A percentile compares a stretch with the other conserved stretches of the same genome.
Conservation (phyloP, 2,113 vertebrate genomes). For the Laticauda laticaudata region DNA sequence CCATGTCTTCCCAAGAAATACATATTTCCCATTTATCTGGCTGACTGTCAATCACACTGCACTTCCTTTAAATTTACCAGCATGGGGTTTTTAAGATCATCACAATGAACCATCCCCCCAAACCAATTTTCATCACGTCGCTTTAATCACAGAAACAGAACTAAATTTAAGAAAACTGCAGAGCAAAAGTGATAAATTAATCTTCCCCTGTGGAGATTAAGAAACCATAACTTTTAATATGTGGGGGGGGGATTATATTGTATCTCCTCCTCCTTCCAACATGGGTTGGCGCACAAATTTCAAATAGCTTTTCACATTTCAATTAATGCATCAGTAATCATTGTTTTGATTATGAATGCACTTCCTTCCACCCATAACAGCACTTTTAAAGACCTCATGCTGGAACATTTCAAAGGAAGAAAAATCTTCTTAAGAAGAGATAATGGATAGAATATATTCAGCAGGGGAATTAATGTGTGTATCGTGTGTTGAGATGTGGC, state of each 20-base stretch:
- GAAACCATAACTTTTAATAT: slow-evolving; percentile 62
- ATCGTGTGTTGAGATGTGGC: background rate
- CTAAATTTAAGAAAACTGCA: slow-evolving; percentile 65
- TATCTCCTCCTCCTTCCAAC: slow-evolving; percentile 9
- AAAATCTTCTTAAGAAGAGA: slow-evolving; percentile 58
- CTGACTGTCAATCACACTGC: slow-evolving; percentile 17
- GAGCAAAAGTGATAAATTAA: slow-evolving; percentile 69
- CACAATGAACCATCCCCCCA: slow-evolving; percentile 58
- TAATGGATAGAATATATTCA: slow-evolving; percentile 37
- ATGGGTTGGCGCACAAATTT: slow-evolving; percentile 51
- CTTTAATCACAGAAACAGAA: slow-evolving; percentile 69
- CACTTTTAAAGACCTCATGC: slow-evolving; percentile 65
- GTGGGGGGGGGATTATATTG: slow-evolving; percentile 48
- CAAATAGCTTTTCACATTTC: slow-evolving; percentile 61
- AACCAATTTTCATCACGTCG: slow-evolving; percentile 62
- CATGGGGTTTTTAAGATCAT: slow-evolving; percentile 67
- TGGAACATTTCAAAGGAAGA: slow-evolving; percentile 51
- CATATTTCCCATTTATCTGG: background rate
- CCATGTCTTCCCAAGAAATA: background rate
- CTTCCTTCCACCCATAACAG: slow-evolving; percentile 66
- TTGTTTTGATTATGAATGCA: slow-evolving; percentile 68
- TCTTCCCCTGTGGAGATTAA: slow-evolving; percentile 67
- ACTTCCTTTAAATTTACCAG: slow-evolving; percentile 49
- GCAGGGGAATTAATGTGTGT: slow-evolving; percentile 21
- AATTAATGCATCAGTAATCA: slow-evolving; percentile 66